These are phyloP conservation scores for Rynchops niger DNA, from an alignment of 2,113 vertebrate species.

Conservation along the genomic window DNA sequence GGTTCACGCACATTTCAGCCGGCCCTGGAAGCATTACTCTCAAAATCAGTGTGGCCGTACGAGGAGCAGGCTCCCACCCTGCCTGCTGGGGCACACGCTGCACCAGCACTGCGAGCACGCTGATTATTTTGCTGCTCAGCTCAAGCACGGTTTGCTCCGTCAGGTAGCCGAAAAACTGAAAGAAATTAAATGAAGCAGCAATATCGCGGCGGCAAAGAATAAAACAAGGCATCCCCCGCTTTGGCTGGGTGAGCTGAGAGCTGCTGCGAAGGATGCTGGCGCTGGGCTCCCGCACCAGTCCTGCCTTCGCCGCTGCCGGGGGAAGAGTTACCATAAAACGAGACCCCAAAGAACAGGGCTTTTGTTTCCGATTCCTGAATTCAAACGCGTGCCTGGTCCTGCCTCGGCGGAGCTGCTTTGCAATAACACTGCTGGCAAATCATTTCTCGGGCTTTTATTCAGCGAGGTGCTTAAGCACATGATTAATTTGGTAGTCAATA, in stretches of 20 bases:
- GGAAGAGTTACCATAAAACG: fast-evolving
- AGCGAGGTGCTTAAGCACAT: neutral
- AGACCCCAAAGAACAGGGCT: fast-evolving
- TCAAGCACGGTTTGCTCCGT: constrained; percentile 1
- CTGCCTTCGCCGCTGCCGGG: neutral
- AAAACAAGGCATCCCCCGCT: neutral
- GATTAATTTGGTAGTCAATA: neutral
- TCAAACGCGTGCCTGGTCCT: neutral
- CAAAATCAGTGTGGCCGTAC: neutral
- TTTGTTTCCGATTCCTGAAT: neutral
- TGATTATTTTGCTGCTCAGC: neutral
- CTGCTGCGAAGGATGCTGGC: neutral
- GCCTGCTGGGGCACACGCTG: neutral
- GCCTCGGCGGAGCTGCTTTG: neutral
- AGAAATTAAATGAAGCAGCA: constrained; percentile 33
- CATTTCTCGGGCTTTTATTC: neutral
- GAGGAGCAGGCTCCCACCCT: neutral
- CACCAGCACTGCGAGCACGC: fast-evolving
- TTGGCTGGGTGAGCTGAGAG: constrained; percentile 13
- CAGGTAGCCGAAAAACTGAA: constrained; percentile 13
- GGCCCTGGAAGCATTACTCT: neutral
- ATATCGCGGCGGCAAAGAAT: constrained; percentile 7
- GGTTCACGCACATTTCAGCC: neutral
- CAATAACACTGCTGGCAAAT: neutral
- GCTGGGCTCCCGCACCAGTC: neutral